These are phyloP conservation scores for Carassius carassius DNA, from an alignment of 2,113 vertebrate genomes.

Conservation along the genomic window DNA sequence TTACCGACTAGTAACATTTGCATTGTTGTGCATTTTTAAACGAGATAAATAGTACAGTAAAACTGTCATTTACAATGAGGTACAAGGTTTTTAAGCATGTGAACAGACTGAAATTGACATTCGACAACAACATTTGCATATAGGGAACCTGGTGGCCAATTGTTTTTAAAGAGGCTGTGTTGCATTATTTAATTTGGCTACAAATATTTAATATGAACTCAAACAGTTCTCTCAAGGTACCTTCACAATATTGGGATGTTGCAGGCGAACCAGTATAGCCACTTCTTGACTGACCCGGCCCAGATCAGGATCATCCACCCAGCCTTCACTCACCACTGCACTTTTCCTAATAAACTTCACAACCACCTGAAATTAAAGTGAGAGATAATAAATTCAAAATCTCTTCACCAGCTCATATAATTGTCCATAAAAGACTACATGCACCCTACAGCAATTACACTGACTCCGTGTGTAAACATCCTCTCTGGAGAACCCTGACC, in stretches of 20 bases:
- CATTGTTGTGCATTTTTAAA: neutral
- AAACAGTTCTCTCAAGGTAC: slow-evolving; percentile 61
- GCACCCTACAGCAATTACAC: neutral
- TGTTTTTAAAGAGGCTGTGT: neutral
- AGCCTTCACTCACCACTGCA: slow-evolving; percentile 86
- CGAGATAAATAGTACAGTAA: neutral
- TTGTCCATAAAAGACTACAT: neutral
- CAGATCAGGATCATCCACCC: slow-evolving; percentile 85
- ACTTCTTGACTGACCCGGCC: slow-evolving; percentile 90
- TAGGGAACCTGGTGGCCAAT: too few species aligned
- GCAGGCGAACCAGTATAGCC: slow-evolving; percentile 82
- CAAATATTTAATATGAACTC: neutral
- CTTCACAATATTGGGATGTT: slow-evolving; percentile 89
- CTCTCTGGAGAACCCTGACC: neutral
- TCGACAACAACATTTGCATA: neutral
- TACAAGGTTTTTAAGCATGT: neutral
- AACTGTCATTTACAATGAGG: neutral
- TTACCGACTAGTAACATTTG: neutral
- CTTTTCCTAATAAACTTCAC: slow-evolving; percentile 95
- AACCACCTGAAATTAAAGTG: slow-evolving; percentile 74
- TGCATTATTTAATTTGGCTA: neutral
- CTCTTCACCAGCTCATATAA: slow-evolving; percentile 6
- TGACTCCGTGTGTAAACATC: slow-evolving; percentile 3
- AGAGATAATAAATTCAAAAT: slow-evolving; percentile 14
- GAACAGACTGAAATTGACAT: neutral